These are phyloP conservation scores for Plodia interpunctella DNA, from an alignment of 1,140 invertebrate species.

Conservation along the genomic window DNA sequence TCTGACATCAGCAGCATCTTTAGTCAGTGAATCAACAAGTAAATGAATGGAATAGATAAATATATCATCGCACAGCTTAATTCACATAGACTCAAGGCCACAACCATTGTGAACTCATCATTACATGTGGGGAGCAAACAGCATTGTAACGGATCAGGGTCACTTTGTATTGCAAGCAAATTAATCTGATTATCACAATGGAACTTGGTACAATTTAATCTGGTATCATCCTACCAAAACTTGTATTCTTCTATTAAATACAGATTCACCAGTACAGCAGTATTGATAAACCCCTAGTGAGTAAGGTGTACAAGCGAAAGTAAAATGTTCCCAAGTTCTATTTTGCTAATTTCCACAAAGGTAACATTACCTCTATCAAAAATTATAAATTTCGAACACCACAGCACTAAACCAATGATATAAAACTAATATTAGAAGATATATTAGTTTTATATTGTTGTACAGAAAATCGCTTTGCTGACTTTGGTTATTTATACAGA, in stretches of 20 bases:
- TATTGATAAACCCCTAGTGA: too few relatives aligned
- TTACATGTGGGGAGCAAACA: slow-evolving; percentile 10
- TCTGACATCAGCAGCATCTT: slow-evolving; percentile 31
- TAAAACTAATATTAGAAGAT: too few relatives aligned
- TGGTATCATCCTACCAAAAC: too few relatives aligned
- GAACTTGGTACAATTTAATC: neutral
- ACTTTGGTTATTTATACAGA: neutral
- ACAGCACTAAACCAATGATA: neutral
- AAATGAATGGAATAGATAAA: slow-evolving; percentile 30
- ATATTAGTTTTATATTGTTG: too few relatives aligned
- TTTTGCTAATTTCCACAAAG: too few relatives aligned
- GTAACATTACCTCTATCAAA: too few relatives aligned
- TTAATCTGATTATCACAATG: neutral
- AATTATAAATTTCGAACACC: neutral
- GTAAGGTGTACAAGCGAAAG: too few relatives aligned
- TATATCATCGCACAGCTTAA: slow-evolving; percentile 28
- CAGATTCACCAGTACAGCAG: too few relatives aligned
- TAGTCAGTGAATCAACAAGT: slow-evolving; percentile 30
- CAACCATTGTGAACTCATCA: slow-evolving; percentile 13
- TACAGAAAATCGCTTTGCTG: neutral
- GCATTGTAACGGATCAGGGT: neutral
- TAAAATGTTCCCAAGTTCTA: too few relatives aligned
- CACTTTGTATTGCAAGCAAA: slow-evolving; percentile 1
- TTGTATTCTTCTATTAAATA: too few relatives aligned
- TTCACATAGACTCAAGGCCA: slow-evolving; percentile 31